Percentiles rank a stretch among this genome's conserved stretches.
Evolutionary conservation across 2,888 invertebrate species (phyloP).

Genomic region (Thymelicus sylvestris): DNA sequence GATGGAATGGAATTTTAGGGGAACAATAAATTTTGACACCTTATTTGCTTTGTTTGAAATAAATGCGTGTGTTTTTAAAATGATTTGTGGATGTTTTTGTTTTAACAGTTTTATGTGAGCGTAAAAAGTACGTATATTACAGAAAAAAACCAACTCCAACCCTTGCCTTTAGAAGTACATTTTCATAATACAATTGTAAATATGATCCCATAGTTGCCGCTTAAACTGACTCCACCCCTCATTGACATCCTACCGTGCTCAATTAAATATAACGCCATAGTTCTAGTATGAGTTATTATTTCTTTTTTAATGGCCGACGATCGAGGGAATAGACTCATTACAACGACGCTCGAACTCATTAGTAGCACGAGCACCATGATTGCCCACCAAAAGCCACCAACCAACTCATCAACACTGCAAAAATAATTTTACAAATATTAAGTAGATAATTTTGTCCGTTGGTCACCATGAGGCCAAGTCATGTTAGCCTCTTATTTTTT

Average conservation of each 20-base stretch:
- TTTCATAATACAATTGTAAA: conserved; percentile 40
- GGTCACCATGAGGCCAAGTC: too few relatives aligned
- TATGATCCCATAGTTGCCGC: conserved; percentile 55
- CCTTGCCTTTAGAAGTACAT: too few relatives aligned
- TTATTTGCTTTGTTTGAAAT: conserved; percentile 50
- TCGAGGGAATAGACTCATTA: too few relatives aligned
- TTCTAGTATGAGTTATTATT: too few relatives aligned
- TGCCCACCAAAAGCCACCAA: too few relatives aligned
- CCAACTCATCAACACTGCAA: too few relatives aligned
- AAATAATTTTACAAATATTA: too few relatives aligned
- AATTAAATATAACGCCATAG: conserved; percentile 55
- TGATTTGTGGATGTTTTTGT: conserved; percentile 48
- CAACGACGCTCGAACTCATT: too few relatives aligned
- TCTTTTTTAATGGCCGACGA: too few relatives aligned
- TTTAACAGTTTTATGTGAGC: conserved; percentile 29
- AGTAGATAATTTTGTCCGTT: too few relatives aligned
- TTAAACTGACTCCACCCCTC: conserved; percentile 60
- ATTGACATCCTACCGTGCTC: conserved; percentile 66
- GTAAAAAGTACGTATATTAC: neutral
- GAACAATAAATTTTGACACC: conserved; percentile 76
- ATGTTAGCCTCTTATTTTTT: too few relatives aligned
- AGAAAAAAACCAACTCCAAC: conserved; percentile 40
- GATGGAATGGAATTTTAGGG: conserved; percentile 63
- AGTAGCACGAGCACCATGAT: too few relatives aligned
- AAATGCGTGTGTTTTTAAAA: conserved; percentile 43